Base-by-base conservation (phyloP, 2,888 invertebrate species). In the Neoascia interrupta region DNA sequence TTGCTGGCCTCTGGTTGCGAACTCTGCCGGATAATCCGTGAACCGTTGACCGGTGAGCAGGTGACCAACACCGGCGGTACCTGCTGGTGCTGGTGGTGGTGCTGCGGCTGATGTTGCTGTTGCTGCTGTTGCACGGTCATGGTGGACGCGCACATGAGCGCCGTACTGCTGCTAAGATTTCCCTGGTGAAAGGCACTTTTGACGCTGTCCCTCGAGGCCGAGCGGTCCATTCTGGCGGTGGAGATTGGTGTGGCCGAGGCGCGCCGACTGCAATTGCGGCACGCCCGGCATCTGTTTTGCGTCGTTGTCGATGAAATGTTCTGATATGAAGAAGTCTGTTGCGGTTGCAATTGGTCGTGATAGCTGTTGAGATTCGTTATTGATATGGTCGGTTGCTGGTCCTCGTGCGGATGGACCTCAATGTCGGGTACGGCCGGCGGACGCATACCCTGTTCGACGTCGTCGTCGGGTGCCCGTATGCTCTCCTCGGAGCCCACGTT, bases 191-290 rank as follows among this genome's bases (percentile, higher is more conserved):
- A 90, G 86, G 92, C 92, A 80, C 94, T 94, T 83, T 93, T 92
- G 81, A 95, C 92, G 87, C 94, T 95, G 87, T 95, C 95, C 82
- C 94, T 92, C 60, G 96, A 96, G 81, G 94, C 93, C 84, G 96
- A 96, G 84, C 96, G 93, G 86, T 95, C 94, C 88, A 96, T 92
- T 87, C 94, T 93, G 83, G 93, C 87, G 70, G 93, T 92, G 51
- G 94, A 93, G 68, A 93, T 92, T 41, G 95, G 94, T 80, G 94
- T 94, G 64, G 94, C 93, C n/a, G 95, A 95, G 81, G 95, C 94
- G 82, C 95, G 91, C 79, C 95, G 91, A 85, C 95, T 95, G 89
- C 94, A 93, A 81, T 92, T 92, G 84, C 94, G 91, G 87, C 88
- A 88, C 86, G 92, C 92, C 72, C 90, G 87, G 81, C 90, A 90